Evolutionary conservation across 2,888 invertebrate genomes (phyloP).

Genomic region (Lydus trimaculatus): DNA sequence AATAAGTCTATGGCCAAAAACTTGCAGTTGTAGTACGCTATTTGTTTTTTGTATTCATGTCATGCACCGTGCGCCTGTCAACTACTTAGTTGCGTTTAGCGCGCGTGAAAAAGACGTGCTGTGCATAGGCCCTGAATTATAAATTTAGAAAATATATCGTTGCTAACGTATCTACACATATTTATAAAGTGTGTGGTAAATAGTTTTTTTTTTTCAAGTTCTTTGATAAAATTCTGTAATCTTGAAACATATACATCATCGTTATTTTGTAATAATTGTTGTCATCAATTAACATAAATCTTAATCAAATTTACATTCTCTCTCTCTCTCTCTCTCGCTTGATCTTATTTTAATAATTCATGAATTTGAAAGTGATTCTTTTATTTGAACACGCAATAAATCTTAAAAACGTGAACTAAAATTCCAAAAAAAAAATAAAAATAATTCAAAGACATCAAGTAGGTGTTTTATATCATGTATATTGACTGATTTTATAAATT

Average conservation of each 20-base stretch:
- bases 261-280: not conserved
- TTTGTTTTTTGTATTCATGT: no score
- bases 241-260: not conserved
- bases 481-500: constrained; percentile 2
- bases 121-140: no score
- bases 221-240: no score
- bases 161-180: no score
- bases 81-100: no score
- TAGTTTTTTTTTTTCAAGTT: no score
- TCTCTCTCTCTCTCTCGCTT: not conserved
- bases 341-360: not conserved
- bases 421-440: not conserved
- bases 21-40: no score
- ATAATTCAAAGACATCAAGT: not conserved
- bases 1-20: no score
- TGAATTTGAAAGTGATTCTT: not conserved
- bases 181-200: no score
- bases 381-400: not conserved
- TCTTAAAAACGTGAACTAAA: not conserved
- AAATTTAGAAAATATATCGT: no score
- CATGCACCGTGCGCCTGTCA: no score
- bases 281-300: not conserved
- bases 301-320: not conserved
- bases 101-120: no score
- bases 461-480: constrained; percentile 1